phyloP scores from a whole-genome alignment of 35 echinoderm and acorn worm species.

The Apostichopus parvimensis region DNA sequence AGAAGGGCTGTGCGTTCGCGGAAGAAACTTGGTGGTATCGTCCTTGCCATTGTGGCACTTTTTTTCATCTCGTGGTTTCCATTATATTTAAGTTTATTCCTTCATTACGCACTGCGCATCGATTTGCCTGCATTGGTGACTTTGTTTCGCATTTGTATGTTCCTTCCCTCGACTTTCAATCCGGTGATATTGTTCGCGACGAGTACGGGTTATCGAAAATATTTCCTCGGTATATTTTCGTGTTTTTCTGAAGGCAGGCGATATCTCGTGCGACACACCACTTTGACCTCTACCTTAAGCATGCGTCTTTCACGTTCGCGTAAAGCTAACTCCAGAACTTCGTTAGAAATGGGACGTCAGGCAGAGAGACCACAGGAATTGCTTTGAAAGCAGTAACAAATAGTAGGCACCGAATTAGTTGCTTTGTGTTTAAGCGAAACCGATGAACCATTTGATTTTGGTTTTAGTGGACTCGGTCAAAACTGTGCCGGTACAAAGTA shows the following conservation, averaged over 20 bases:
- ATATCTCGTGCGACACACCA: background rate
- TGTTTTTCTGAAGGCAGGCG: background rate
- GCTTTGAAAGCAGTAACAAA: no score
- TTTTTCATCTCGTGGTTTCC: slow-evolving; percentile 43
- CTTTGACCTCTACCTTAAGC: slow-evolving; percentile 18
- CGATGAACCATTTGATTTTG: no score
- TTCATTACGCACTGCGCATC: background rate
- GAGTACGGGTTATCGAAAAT: slow-evolving; percentile 21
- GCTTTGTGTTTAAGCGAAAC: no score
- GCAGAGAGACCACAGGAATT: no score
- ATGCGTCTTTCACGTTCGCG: background rate
- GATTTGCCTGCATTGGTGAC: background rate
- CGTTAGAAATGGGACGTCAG: background rate
- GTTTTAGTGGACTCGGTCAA: no score
- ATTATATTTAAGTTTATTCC: background rate
- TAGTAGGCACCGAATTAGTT: no score
- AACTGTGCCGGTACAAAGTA: no score
- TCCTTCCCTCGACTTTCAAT: background rate
- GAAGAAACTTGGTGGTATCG: slow-evolving; percentile 27
- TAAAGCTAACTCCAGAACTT: background rate
- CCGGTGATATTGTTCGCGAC: slow-evolving; percentile 4
- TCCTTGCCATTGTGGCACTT: background rate
- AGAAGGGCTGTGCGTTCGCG: background rate
- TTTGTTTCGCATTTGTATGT: background rate
- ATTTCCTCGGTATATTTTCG: background rate